Conservation (phyloP, 30 jellyfish, hydroid and myxozoan genomes). For the Aurelia sp. region DNA sequence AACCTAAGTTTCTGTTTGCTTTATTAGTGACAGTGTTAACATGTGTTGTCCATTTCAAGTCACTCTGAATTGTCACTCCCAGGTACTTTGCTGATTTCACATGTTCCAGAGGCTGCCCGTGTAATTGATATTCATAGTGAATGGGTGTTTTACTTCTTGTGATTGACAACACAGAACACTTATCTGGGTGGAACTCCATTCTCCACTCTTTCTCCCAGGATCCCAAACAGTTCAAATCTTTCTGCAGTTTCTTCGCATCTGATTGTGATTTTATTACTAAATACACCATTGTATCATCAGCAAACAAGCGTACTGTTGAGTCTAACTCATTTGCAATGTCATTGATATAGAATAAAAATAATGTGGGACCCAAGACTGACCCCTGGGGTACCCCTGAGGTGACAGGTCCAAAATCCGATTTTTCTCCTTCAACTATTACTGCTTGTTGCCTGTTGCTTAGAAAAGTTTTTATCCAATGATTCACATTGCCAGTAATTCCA, state of each 20-base stretch:
- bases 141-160: conserved; percentile 32
- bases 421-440: conserved; percentile 42
- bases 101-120: conserved; percentile 32
- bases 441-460: background rate
- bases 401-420: conserved; percentile 1
- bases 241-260: conserved; percentile 15
- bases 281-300: conserved; percentile 26
- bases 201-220: conserved; percentile 48
- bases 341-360: conserved; percentile 2
- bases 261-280: conserved; percentile 20
- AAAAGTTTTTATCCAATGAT: background rate
- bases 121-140: conserved; percentile 37
- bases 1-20: too few relatives aligned
- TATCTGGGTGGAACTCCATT: conserved; percentile 45
- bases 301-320: conserved; percentile 1
- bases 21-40: too few relatives aligned
- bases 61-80: too few relatives aligned
- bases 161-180: conserved; percentile 38
- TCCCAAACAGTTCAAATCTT: conserved; percentile 14
- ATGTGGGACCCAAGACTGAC: conserved; percentile 39
- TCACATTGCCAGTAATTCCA: conserved; percentile 20
- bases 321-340: background rate
- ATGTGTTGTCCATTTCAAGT: too few relatives aligned
- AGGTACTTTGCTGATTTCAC: conserved; percentile 7
- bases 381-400: conserved; percentile 35